phyloP scores from a whole-genome alignment of 2,888 invertebrate genomes.

The Rotaria sp. region DNA sequence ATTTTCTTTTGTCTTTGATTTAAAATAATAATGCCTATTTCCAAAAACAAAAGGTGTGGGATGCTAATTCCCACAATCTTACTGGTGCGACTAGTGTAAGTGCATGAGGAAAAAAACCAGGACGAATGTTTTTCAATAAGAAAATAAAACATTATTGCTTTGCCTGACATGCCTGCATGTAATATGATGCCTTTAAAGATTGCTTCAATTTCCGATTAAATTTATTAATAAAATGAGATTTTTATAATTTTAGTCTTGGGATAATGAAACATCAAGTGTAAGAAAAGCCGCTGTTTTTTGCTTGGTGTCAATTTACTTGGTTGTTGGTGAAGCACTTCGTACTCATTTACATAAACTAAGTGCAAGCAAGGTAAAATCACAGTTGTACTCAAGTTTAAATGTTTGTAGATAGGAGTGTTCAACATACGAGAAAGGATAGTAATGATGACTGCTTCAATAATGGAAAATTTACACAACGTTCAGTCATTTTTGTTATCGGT shows the following conservation, averaged over 20 bases:
- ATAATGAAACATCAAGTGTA: constrained; percentile 67
- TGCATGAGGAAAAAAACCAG: background rate
- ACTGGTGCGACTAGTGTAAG: background rate
- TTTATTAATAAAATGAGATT: background rate
- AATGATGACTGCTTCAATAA: too few relatives aligned
- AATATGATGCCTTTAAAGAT: constrained; percentile 41
- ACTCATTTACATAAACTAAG: constrained; percentile 34
- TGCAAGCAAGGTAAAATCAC: constrained; percentile 37
- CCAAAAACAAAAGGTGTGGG: background rate
- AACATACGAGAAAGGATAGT: too few relatives aligned
- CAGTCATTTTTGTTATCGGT: too few relatives aligned
- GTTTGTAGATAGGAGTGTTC: too few relatives aligned
- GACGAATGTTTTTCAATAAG: background rate
- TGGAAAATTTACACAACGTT: too few relatives aligned
- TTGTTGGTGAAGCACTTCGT: constrained; percentile 66
- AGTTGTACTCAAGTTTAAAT: too few relatives aligned
- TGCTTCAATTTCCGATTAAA: too few relatives aligned
- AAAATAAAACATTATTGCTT: background rate
- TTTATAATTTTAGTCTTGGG: constrained; percentile 34
- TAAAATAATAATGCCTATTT: background rate
- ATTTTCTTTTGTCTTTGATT: background rate
- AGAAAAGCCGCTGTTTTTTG: constrained; percentile 93
- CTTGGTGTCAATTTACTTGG: constrained; percentile 84
- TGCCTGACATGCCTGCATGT: background rate
- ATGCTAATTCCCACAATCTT: background rate